A percentile compares a stretch with the other conserved stretches of the same genome.
These are phyloP conservation scores for Seladonia tumulorum DNA, from an alignment of 2,888 invertebrate genomes.

Conservation along the genomic window DNA sequence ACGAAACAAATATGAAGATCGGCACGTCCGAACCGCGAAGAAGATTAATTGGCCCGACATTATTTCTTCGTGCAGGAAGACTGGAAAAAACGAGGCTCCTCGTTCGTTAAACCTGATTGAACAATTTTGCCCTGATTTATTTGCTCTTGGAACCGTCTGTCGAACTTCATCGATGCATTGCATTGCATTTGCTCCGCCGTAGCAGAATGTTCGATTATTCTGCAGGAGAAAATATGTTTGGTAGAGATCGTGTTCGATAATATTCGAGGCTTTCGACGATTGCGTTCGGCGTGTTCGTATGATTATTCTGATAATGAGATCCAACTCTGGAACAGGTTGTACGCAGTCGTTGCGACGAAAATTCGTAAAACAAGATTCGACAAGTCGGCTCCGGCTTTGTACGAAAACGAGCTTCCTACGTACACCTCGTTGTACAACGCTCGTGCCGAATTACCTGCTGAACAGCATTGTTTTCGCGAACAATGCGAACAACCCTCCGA, in stretches of 20 bases:
- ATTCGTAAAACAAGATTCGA: constrained; percentile 62
- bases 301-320: background rate
- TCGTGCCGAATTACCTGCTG: constrained; percentile 63
- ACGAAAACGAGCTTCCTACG: constrained; percentile 48
- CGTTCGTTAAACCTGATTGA: background rate
- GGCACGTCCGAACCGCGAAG: background rate
- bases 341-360: constrained; percentile 36
- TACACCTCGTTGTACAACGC: constrained; percentile 64
- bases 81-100: background rate
- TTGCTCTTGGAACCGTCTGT: background rate
- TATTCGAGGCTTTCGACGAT: background rate
- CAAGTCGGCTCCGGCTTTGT: constrained; percentile 50
- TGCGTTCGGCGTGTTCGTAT: background rate
- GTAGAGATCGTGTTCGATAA: background rate
- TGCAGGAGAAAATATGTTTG: background rate
- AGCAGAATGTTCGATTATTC: background rate
- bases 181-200: background rate
- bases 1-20: constrained; percentile 8
- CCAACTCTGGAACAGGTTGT: background rate
- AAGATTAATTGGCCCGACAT: background rate
- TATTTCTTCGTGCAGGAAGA: background rate
- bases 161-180: background rate
- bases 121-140: background rate
- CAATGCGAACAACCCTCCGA: constrained; percentile 70
- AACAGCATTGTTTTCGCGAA: constrained; percentile 72